Percentiles rank a stretch among this genome's conserved stretches.
Evolutionary conservation across 1,140 invertebrate species (phyloP).

Genomic region (Branchinecta lynchi): DNA sequence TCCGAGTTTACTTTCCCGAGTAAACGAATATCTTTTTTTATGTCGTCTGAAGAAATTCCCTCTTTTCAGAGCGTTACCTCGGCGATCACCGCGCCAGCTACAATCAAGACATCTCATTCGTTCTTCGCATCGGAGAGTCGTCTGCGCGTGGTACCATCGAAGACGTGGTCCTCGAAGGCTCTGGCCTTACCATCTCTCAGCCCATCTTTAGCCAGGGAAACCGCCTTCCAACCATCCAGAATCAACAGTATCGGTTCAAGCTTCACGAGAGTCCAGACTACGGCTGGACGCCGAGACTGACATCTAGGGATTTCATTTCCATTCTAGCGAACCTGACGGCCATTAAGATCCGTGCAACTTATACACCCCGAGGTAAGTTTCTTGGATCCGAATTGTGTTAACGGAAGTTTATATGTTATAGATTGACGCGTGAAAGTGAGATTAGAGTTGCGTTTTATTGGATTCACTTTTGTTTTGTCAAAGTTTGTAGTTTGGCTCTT

Average conservation of each 20-base stretch:
- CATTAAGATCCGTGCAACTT: slow-evolving; percentile 84
- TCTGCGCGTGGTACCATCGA: slow-evolving; percentile 50
- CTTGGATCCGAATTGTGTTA: too few relatives aligned
- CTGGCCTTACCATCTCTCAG: slow-evolving; percentile 56
- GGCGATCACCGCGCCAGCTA: slow-evolving; percentile 88
- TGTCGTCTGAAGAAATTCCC: slow-evolving; percentile 2
- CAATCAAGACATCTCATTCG: slow-evolving; percentile 82
- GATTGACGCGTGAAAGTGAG: too few relatives aligned
- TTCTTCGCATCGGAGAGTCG: slow-evolving; percentile 61
- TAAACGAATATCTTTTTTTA: too few relatives aligned
- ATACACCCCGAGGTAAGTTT: slow-evolving; percentile 48
- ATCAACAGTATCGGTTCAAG: slow-evolving; percentile 57
- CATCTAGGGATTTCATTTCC: slow-evolving; percentile 71
- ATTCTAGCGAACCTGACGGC: slow-evolving; percentile 82
- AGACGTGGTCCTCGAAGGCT: slow-evolving; percentile 78
- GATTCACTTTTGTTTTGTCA: too few relatives aligned
- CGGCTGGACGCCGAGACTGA: slow-evolving; percentile 76
- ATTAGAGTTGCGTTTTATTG: too few relatives aligned
- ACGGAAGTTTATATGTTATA: too few relatives aligned
- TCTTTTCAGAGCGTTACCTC: slow-evolving; percentile 53
- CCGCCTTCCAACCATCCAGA: slow-evolving; percentile 50
- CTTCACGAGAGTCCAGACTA: slow-evolving; percentile 80
- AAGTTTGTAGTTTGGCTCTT: too few relatives aligned
- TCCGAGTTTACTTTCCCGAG: too few relatives aligned
- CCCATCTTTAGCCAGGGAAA: slow-evolving; percentile 87